phyloP scores from a whole-genome alignment of 2,113 vertebrate genomes.

The Lophotis ruficrista region DNA sequence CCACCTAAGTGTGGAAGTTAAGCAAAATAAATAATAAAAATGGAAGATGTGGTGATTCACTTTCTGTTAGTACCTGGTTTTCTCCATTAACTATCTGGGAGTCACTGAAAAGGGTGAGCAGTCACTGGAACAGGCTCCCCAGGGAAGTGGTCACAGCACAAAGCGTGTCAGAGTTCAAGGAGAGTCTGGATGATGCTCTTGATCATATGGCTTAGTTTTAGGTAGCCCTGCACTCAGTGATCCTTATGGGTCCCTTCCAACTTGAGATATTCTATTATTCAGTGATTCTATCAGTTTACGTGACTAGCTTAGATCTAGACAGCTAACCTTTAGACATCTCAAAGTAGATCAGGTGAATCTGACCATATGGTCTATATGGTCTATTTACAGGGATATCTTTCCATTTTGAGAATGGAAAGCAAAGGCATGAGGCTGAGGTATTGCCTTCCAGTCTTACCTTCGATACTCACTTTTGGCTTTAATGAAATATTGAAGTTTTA shows the following conservation, averaged over 20 bases:
- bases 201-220: background rate
- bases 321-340: background rate
- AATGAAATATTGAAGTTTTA: background rate
- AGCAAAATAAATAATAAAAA: background rate
- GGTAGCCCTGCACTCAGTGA: background rate
- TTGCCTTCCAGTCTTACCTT: background rate
- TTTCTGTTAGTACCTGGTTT: background rate
- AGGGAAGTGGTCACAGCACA: background rate
- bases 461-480: background rate
- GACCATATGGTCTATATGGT: rapidly evolving
- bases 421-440: background rate
- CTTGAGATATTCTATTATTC: background rate
- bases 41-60: background rate
- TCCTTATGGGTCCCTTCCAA: background rate
- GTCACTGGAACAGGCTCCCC: background rate
- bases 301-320: background rate
- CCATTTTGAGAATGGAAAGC: background rate
- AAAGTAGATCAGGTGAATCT: background rate
- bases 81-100: background rate
- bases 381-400: background rate
- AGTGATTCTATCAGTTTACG: background rate
- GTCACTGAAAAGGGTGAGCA: background rate
- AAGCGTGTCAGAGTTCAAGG: background rate
- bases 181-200: background rate
- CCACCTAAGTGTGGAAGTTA: background rate